Evolutionary conservation across 2,113 vertebrate genomes (phyloP).

Genomic region (Rhinoptilus africanus): DNA sequence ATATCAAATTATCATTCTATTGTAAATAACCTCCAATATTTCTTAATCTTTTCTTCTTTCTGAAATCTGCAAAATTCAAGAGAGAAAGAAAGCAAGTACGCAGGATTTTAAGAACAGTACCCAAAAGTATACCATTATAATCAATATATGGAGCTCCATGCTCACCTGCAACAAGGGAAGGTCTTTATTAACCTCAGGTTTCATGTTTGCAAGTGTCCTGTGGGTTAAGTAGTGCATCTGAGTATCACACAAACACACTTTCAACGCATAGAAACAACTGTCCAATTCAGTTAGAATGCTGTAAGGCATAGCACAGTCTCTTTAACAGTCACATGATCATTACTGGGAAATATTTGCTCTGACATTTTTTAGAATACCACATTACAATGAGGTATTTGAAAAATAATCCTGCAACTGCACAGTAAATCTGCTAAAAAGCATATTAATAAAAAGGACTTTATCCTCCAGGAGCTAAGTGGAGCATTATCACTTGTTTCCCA

Average conservation of each 20-base stretch:
- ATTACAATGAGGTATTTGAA: neutral
- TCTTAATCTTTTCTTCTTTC: neutral
- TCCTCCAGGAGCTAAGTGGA: neutral
- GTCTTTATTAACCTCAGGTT: neutral
- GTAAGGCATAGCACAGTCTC: neutral
- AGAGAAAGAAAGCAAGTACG: neutral
- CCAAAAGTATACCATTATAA: neutral
- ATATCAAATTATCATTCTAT: neutral
- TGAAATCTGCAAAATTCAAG: neutral
- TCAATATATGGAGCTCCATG: neutral
- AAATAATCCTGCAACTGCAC: neutral
- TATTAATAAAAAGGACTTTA: neutral
- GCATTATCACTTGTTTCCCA: neutral
- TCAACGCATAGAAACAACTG: neutral
- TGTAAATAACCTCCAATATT: neutral
- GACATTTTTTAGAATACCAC: neutral
- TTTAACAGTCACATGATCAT: neutral
- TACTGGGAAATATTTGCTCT: neutral
- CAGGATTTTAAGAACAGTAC: neutral
- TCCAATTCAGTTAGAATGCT: neutral
- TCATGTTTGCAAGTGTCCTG: neutral
- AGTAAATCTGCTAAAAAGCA: neutral
- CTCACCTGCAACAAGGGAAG: neutral
- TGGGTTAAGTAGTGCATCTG: neutral
- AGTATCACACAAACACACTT: neutral